Base-by-base conservation (phyloP, 2,888 invertebrate genomes). In the Melanchra persicariae region DNA sequence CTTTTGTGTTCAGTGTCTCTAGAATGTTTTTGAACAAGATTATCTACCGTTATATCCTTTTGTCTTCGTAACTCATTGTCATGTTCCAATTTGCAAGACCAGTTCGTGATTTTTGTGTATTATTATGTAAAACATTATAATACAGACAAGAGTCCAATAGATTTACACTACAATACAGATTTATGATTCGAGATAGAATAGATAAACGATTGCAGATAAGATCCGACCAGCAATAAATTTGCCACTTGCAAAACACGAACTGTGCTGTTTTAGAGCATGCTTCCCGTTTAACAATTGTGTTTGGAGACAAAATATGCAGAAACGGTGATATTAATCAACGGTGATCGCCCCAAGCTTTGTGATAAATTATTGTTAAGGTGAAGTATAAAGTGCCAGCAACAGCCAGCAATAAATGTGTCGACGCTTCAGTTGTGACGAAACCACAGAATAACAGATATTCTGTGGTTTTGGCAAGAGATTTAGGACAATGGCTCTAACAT, bases 171-270 rank as follows among this genome's bases (percentile, higher is more conserved):
- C 67, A 79, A 69, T 65, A 63, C 51, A 62, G 79, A 86, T 83
- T 84, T 86, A 86, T 79, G 72, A 77, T 67, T 65, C 60, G 47
- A 74, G 86, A 77, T 75, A 60, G 69, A 77, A 86, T 74, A 86
- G 74, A 86, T 84, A 86, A 84, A 75, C 60, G 77, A 79, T 83
- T 58, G 68, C 55, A 69, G 79, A 86, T 86, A 82, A 84, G 74
- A 84, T 81, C 72, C 34, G 70, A 71, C 59, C 66, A 47, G 74
- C 69, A 74, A 83, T 84, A 86, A 86, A 84, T 82, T 75, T 60
- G 58, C 77, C 79, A 77, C 77, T 84, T 77, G 77, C 86, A 82
- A 84, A 84, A 86, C 85, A 77, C 69, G 69, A 70, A 70, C 70
- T 65, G 72, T 54, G 67, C 70, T 80, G 73, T 83, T 80, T 65